Conservation (phyloP, 2,113 vertebrate genomes). For the Empidonax traillii region DNA sequence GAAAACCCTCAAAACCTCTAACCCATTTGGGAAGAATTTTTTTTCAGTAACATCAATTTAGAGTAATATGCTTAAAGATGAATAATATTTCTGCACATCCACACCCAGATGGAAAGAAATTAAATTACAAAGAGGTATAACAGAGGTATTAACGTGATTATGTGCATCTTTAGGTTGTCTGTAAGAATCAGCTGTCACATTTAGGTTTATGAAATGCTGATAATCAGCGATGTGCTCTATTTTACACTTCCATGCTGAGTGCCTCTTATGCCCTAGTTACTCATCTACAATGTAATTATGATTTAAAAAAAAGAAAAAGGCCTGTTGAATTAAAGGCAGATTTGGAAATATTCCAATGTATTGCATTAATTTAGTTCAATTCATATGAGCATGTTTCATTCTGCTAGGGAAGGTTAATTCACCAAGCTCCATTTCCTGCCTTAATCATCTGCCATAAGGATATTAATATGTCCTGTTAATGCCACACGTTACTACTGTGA, state of each 20-base stretch:
- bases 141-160: slow-evolving; percentile 23
- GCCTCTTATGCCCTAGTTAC: slow-evolving; percentile 1
- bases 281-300: slow-evolving; percentile 28
- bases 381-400: neutral
- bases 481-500: neutral
- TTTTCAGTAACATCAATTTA: neutral
- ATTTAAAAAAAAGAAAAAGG: neutral
- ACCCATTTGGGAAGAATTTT: neutral
- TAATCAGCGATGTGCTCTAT: neutral
- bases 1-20: neutral
- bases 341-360: slow-evolving; percentile 28
- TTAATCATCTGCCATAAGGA: slow-evolving; percentile 1
- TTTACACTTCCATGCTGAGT: slow-evolving; percentile 20
- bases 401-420: slow-evolving; percentile 38
- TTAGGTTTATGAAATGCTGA: slow-evolving; percentile 34
- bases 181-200: slow-evolving; percentile 3
- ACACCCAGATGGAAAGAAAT: slow-evolving; percentile 29
- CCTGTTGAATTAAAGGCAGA: slow-evolving; percentile 5
- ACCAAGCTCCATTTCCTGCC: slow-evolving; percentile 46
- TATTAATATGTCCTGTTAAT: slow-evolving; percentile 15
- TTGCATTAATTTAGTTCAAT: slow-evolving; percentile 38
- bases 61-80: slow-evolving; percentile 6
- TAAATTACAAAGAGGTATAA: slow-evolving; percentile 20
- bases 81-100: neutral
- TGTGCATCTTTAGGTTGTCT: neutral